These are phyloP conservation scores for Coregonus suidteri DNA, from an alignment of 2,797 vertebrate genomes.

Conservation along the genomic window DNA sequence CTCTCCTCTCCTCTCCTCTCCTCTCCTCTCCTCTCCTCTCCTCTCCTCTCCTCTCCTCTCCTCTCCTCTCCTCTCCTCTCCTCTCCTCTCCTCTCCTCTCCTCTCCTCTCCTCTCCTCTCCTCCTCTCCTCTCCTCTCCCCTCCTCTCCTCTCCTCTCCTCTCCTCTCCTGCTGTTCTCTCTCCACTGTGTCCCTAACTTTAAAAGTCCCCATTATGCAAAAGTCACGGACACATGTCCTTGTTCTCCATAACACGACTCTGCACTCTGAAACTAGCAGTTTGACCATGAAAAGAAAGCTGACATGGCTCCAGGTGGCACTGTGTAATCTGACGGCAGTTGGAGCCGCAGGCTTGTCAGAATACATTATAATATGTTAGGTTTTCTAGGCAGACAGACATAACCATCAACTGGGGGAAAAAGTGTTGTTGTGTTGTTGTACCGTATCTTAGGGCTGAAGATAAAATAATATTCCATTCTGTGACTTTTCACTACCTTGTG, in stretches of 20 bases:
- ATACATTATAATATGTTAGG: constrained; percentile 37
- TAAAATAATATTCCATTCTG: not conserved
- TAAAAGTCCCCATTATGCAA: constrained; percentile 58
- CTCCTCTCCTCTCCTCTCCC: too few species aligned
- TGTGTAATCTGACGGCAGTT: constrained; percentile 36
- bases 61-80: too few species aligned
- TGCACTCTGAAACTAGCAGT: constrained; percentile 41
- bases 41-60: too few species aligned
- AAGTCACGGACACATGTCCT: constrained; percentile 54
- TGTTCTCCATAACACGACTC: constrained; percentile 42
- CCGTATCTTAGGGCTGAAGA: not conserved
- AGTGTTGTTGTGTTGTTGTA: not conserved
- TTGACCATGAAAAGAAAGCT: constrained; percentile 53
- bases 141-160: too few species aligned
- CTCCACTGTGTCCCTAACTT: constrained; percentile 42
- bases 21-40: too few species aligned
- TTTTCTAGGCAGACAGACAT: not conserved
- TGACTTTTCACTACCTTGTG: constrained; percentile 1
- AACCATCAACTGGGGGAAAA: constrained; percentile 32
- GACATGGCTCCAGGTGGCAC: constrained; percentile 33
- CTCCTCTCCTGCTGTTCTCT: constrained; percentile 29
- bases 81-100: too few species aligned
- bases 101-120: too few species aligned
- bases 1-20: not conserved
- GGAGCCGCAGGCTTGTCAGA: constrained; percentile 54